phyloP scores from a whole-genome alignment of 2,113 vertebrate species.

The Gallinago paraguaiae region DNA sequence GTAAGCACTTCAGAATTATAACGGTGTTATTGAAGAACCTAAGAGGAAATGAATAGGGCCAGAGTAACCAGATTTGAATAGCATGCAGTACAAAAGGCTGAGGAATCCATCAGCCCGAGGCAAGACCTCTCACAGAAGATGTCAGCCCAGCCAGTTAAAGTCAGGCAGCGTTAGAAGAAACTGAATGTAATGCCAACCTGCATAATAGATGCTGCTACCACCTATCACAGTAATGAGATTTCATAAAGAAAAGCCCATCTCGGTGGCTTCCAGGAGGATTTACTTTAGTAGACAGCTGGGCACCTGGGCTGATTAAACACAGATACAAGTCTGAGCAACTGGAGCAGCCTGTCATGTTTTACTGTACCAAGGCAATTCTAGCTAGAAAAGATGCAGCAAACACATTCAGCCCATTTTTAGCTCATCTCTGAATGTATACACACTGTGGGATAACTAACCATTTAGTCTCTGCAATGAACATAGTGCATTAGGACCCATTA shows the following conservation, averaged over 20 bases:
- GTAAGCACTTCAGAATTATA: not conserved
- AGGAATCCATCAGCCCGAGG: conserved; percentile 22
- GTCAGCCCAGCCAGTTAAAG: conserved; percentile 31
- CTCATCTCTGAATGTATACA: not conserved
- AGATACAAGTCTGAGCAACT: not conserved
- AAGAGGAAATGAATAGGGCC: conserved; percentile 26
- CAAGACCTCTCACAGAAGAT: conserved; percentile 35
- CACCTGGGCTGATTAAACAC: conserved; percentile 12
- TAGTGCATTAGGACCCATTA: not conserved
- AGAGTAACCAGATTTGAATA: not conserved
- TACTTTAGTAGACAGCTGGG: conserved; percentile 10
- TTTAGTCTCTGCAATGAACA: not conserved
- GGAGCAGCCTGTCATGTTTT: not conserved
- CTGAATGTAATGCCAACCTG: not conserved
- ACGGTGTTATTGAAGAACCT: not conserved
- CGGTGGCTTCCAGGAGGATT: conserved; percentile 3
- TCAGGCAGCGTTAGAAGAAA: not conserved
- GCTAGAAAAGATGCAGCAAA: not conserved
- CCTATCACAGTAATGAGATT: conserved; percentile 32
- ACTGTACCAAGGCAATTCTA: not conserved
- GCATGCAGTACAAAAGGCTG: not conserved
- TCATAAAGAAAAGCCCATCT: conserved; percentile 29
- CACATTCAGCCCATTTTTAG: not conserved
- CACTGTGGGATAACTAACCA: not conserved
- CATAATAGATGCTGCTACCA: conserved; percentile 10